Evolutionary conservation across 2,888 invertebrate genomes (phyloP), one percentile per base, ranked within the genome.

Genomic region (Hydroisotoma schaefferi): DNA sequence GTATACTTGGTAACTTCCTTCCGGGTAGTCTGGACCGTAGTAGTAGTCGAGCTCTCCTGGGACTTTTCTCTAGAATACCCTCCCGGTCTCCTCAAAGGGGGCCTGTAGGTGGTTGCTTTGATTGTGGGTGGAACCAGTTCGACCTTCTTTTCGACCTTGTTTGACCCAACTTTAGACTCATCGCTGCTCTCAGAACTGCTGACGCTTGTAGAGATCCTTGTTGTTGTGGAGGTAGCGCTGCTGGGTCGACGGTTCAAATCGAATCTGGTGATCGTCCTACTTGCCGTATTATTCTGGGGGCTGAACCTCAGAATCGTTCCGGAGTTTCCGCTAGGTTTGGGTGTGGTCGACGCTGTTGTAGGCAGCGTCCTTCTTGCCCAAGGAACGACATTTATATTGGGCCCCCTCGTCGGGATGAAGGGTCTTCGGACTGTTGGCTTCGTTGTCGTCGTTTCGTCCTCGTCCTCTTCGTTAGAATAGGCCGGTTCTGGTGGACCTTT

Each of bases 21-120:
- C 23, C 46, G 3, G 46, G 25, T 6, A 25, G 15, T 15, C 8
- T 15, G 20, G 23, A 46, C 46, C n/a, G 40, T 40, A 4, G 40
- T 40, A 40, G 20, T 20, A 10, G 46, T 8, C 33, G 33, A 33
- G 8, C 8, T 15, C 20, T 46, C 46, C 23, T 46, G 23, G 3
- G 46, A 67, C 2, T 58, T 28, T 22, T 67, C 67, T 18, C 38
- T 37, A 0, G 62, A 64, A 25, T 57, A 61, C 38, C 57, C 27
- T 2, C 63, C 59, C 1, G 71, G 71, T 55, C 69, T 55, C 46
- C 66, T 53, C 48, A 65, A 62, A 0, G 64, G 59, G 1, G 71
- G 71, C 53, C 61, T 59, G 53, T 63, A 69, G 1, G 71, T 69
- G 27, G n/a, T n/a, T n/a, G n/a, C n/a, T n/a, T n/a, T n/a, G n/a